Evolutionary conservation across 2,113 vertebrate genomes (phyloP).

Genomic region (Orthonyx spaldingii): DNA sequence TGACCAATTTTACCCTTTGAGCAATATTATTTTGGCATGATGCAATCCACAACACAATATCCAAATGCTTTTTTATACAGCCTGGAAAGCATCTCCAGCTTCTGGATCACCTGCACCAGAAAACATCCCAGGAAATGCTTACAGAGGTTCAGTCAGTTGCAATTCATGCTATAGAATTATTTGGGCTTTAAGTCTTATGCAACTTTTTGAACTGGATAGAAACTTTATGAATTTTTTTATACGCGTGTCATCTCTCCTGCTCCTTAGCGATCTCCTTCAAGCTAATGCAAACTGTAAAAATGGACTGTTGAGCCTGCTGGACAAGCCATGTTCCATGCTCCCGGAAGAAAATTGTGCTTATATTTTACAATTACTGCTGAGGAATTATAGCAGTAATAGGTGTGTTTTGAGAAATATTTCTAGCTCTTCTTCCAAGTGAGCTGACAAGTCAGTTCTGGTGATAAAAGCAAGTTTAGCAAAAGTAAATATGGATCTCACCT

Average conservation of each 20-base stretch:
- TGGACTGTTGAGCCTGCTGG: not conserved
- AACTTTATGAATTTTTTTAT: not conserved
- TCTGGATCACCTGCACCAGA: not conserved
- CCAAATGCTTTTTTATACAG: not conserved
- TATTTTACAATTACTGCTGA: not conserved
- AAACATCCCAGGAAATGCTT: not conserved
- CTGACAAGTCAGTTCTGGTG: not conserved
- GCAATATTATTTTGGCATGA: not conserved
- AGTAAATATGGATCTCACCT: not conserved
- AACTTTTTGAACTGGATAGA: not conserved
- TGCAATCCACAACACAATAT: not conserved
- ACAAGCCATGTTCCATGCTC: not conserved
- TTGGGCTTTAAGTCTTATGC: not conserved
- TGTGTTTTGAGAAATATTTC: not conserved
- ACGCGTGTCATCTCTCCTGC: fast-evolving
- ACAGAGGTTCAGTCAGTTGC: not conserved
- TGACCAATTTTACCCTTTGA: not conserved
- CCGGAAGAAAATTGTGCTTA: not conserved
- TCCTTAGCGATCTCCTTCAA: not conserved
- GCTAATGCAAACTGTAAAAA: not conserved
- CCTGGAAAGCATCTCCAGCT: not conserved
- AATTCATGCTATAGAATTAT: not conserved
- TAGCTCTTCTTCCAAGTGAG: not conserved
- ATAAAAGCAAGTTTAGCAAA: not conserved
- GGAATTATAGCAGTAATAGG: not conserved